These are phyloP conservation scores for Acronicta alni DNA, from an alignment of 2,888 invertebrate species.

Conservation along the genomic window DNA sequence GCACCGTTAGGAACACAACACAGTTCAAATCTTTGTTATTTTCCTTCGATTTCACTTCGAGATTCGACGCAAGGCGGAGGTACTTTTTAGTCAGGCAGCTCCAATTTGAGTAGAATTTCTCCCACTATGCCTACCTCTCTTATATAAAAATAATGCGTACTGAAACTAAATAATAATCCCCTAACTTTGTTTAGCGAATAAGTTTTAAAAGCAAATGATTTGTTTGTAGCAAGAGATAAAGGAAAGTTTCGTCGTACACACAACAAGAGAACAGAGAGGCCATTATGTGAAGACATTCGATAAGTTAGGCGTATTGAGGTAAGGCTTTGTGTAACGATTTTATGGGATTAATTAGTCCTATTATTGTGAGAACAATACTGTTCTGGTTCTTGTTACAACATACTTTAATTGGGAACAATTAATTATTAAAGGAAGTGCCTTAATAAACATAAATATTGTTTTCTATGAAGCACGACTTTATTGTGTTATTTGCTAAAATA, in stretches of 20 bases:
- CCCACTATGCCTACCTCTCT: no score
- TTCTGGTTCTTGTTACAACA: conserved; percentile 17
- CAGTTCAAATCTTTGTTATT: no score
- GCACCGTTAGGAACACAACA: no score
- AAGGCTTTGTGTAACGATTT: conserved; percentile 31
- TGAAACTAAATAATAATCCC: conserved; percentile 35
- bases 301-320: conserved; percentile 79
- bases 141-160: neutral
- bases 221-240: conserved; percentile 83
- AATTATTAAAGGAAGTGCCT: conserved; percentile 2
- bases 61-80: no score
- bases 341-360: conserved; percentile 41
- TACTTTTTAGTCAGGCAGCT: no score
- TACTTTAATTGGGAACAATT: conserved; percentile 22
- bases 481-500: neutral
- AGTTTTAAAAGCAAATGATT: conserved; percentile 53
- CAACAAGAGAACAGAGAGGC: conserved; percentile 61
- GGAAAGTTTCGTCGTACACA: conserved; percentile 81
- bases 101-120: no score
- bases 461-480: neutral
- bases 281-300: conserved; percentile 73
- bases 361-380: conserved; percentile 35
- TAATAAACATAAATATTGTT: conserved; percentile 1
- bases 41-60: no score
- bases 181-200: conserved; percentile 27